Percentiles rank a stretch among this genome's conserved stretches.
Conservation (phyloP, 2,888 invertebrate species). For the Drosophila hamatofila region DNA sequence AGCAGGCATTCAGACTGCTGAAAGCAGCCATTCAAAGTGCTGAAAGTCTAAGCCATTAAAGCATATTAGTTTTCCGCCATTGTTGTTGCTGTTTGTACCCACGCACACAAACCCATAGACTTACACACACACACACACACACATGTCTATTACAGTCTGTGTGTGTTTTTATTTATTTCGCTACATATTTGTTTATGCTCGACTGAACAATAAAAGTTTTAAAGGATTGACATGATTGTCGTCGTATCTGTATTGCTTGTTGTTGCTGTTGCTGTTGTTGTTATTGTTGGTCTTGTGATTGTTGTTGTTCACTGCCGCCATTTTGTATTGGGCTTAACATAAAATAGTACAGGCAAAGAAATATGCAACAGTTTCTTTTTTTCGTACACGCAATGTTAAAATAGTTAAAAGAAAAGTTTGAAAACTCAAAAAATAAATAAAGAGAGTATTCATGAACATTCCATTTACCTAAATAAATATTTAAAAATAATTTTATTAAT, state of each 20-base stretch:
- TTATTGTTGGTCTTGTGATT: neutral
- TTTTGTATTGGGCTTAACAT: constrained; percentile 52
- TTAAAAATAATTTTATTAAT: neutral
- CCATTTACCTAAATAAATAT: neutral
- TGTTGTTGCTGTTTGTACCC: constrained; percentile 26
- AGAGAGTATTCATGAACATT: neutral
- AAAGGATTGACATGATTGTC: constrained; percentile 70
- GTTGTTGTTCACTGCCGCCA: constrained; percentile 45
- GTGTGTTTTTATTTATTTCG: constrained; percentile 67
- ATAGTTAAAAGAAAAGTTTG: neutral
- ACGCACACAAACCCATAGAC: neutral
- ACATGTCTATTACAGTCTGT: constrained; percentile 7
- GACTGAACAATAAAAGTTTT: constrained; percentile 75
- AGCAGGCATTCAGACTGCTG: constrained; percentile 10
- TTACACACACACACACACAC: neutral
- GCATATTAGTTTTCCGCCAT: constrained; percentile 73
- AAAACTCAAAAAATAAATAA: neutral
- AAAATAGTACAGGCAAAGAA: constrained; percentile 19
- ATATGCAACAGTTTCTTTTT: constrained; percentile 63
- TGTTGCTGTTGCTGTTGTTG: constrained; percentile 29
- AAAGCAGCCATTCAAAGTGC: constrained; percentile 75
- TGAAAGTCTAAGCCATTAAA: constrained; percentile 78
- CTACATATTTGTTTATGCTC: constrained; percentile 67
- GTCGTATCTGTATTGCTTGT: constrained; percentile 6
- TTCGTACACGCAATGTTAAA: constrained; percentile 40